Conservation (phyloP, 2,113 vertebrate species). For the Lophotis ruficrista region DNA sequence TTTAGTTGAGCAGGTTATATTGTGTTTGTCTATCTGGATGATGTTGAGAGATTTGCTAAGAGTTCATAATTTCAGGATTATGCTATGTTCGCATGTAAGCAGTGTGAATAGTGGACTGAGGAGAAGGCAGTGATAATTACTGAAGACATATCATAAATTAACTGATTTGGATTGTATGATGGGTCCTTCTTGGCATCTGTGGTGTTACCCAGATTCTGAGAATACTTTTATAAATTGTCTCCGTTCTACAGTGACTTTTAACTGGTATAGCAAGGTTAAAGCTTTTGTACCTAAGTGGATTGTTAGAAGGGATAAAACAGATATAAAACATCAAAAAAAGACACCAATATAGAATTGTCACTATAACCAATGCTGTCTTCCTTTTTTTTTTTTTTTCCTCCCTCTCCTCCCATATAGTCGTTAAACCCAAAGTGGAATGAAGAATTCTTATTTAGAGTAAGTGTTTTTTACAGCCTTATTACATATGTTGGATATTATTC, state of each 20-base stretch:
- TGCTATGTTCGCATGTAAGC: background rate
- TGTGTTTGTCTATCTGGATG: background rate
- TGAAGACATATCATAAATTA: background rate
- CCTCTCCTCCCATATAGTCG: conserved; percentile 68
- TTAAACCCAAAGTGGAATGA: conserved; percentile 98
- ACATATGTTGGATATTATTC: background rate
- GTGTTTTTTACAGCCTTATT: conserved; percentile 60
- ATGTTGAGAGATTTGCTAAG: background rate
- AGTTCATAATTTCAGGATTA: background rate
- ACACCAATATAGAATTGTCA: background rate
- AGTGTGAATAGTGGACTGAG: background rate
- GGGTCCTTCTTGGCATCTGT: background rate
- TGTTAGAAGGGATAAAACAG: background rate
- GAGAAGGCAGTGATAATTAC: background rate
- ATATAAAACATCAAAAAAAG: background rate
- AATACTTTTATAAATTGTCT: background rate
- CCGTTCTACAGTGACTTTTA: background rate
- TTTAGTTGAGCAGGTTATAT: background rate
- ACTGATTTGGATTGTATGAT: background rate
- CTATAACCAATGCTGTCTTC: background rate
- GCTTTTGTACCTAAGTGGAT: background rate
- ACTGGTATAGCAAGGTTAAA: background rate
- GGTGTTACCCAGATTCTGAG: background rate
- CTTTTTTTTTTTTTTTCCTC: background rate
- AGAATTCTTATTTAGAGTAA: conserved; percentile 93